Evolutionary conservation across 2,113 vertebrate genomes (phyloP), one percentile per base, ranked within the genome.

Genomic region (Pachyramphus minor): DNA sequence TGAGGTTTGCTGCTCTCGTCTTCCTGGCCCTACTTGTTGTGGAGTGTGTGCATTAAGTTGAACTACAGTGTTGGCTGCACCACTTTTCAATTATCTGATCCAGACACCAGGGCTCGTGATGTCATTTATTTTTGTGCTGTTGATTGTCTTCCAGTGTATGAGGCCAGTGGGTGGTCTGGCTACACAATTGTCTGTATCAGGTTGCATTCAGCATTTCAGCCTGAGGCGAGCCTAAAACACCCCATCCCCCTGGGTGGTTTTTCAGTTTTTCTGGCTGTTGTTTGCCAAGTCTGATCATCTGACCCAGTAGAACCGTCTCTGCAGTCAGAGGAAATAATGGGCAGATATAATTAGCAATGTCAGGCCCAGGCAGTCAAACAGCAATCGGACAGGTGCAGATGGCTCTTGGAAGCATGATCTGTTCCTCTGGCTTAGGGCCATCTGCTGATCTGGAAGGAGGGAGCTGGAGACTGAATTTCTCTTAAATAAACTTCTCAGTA

Each of bases 271-370:
- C 59, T 74, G 37, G 18, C 31, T 84, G 5, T 49, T 84, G 35
- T 53, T 53, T 84, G 56, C 60, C 20, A 6, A 63, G 45, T 24
- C 42, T 2, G 28, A 9, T 47, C 45, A 22, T 37, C 66, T 63
- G 77, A 84, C 59, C 73, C 6, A 3, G 62, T 58, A 88, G 73
- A 90, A 31, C 42, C 2, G 0, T 53, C 27, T 94, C 81, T 73
- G 69, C 73, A 56, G 11, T 93, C 39, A 37, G 82, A 93, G 44
- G 69, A 90, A 94, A 68, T 75, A 73, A 50, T 0, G 8, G 64
- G 58, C 45, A 87, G 77, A 90, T 76, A 52, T 67, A 97, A 96
- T 96, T 87, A 96, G 80, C 28, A 8, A 52, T 14, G 77, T 67
- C 83, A 89, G 79, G 66, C 69, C 47, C 64, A 72, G 79, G 60